Evolutionary conservation across 1,140 invertebrate genomes (phyloP).

Genomic region (Apolygus lucorum): DNA sequence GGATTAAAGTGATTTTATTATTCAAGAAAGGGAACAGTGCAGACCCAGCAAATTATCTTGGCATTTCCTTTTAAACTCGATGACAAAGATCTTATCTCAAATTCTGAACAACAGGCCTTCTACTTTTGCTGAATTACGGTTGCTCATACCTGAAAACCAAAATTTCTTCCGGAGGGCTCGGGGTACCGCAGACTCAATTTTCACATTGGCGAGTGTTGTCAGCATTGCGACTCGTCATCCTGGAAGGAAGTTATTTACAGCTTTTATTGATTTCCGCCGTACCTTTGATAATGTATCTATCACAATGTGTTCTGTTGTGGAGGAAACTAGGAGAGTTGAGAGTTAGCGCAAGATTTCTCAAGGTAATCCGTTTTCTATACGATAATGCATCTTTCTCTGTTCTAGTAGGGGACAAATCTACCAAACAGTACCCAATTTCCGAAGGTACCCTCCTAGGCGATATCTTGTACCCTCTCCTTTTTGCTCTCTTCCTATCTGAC

Average conservation of each 20-base stretch:
- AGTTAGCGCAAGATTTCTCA: conserved; percentile 32
- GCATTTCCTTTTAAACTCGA: background rate
- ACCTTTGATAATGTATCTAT: conserved; percentile 33
- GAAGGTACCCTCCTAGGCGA: conserved; percentile 33
- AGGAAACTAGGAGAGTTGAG: conserved; percentile 31
- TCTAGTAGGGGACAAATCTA: conserved; percentile 17
- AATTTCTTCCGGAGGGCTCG: background rate
- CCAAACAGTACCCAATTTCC: conserved; percentile 25
- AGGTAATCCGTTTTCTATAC: conserved; percentile 31
- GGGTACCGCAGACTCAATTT: background rate
- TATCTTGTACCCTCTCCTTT: conserved; percentile 28
- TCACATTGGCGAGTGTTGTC: background rate
- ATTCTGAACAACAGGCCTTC: background rate
- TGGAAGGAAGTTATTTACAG: conserved; percentile 24
- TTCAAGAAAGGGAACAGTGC: background rate
- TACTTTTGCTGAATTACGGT: background rate
- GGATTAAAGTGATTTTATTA: background rate
- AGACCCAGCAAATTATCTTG: background rate
- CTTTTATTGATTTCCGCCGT: conserved; percentile 33
- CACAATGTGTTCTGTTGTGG: conserved; percentile 30
- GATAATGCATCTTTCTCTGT: conserved; percentile 26
- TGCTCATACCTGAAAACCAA: conserved; percentile 2
- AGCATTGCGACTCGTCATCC: background rate
- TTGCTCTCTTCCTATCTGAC: conserved; percentile 28
- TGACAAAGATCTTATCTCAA: background rate